phyloP scores from a whole-genome alignment of 1,140 invertebrate species.

The Asobara japonica region DNA sequence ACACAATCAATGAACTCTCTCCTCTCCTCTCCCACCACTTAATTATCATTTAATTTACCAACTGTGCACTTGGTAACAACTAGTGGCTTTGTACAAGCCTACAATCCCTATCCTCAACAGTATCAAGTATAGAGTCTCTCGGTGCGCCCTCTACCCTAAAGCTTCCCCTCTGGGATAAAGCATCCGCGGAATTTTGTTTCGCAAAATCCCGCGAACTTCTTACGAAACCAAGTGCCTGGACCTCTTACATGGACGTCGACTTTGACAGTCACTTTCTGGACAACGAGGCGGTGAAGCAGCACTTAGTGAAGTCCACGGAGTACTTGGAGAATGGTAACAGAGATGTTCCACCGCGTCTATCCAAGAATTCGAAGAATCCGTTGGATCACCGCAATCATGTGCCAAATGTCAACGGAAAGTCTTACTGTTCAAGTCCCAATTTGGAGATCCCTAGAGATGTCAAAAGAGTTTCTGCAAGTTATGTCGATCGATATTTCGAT shows the following conservation, averaged over 20 bases:
- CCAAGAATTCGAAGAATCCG: constrained; percentile 38
- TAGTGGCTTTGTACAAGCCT: constrained; percentile 70
- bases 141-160: constrained; percentile 67
- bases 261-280: constrained; percentile 56
- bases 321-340: constrained; percentile 58
- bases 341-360: not conserved
- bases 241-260: constrained; percentile 60
- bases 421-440: constrained; percentile 44
- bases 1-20: not conserved
- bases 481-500: constrained; percentile 63
- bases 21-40: constrained; percentile 10
- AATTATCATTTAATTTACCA: constrained; percentile 12
- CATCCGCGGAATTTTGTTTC: constrained; percentile 78
- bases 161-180: constrained; percentile 77
- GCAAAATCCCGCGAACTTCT: constrained; percentile 76
- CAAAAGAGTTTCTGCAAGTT: constrained; percentile 60
- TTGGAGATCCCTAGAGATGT: constrained; percentile 45
- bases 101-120: constrained; percentile 64
- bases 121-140: constrained; percentile 66
- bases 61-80: constrained; percentile 37
- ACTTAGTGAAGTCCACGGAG: constrained; percentile 58
- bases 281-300: constrained; percentile 51
- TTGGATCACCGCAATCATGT: constrained; percentile 33
- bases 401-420: constrained; percentile 50
- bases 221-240: constrained; percentile 68